These are phyloP conservation scores for Drosophila nannoptera DNA, from an alignment of 1,140 invertebrate species.

Conservation along the genomic window DNA sequence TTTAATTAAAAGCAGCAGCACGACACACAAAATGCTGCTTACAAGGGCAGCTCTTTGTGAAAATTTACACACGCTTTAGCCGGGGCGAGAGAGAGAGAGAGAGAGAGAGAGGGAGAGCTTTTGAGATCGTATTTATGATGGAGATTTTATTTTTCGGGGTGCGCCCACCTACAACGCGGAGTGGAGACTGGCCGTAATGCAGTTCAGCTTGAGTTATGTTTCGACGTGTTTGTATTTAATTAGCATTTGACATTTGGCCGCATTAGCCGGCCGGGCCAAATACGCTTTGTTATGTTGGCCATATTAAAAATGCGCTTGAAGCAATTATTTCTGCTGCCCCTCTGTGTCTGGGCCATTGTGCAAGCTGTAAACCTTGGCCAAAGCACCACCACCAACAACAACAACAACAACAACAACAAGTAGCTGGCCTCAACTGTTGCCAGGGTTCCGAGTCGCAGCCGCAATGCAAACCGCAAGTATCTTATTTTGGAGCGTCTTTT, in stretches of 20 bases:
- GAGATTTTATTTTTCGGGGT: constrained; percentile 1
- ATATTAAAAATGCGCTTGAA: constrained; percentile 74
- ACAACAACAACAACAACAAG: not conserved
- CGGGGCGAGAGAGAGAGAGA: too few relatives aligned
- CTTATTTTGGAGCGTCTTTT: constrained; percentile 56
- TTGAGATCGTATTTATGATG: constrained; percentile 63
- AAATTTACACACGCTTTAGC: constrained; percentile 9
- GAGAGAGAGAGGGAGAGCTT: constrained; percentile 7
- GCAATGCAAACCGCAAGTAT: constrained; percentile 58
- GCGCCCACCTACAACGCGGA: not conserved
- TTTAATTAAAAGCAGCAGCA: constrained; percentile 70
- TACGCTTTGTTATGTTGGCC: constrained; percentile 55
- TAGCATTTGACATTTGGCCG: constrained; percentile 50
- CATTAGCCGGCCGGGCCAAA: constrained; percentile 28
- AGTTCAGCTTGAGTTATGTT: constrained; percentile 62
- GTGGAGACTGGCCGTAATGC: not conserved
- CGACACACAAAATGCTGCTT: constrained; percentile 47
- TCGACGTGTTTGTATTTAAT: constrained; percentile 75
- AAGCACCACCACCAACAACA: constrained; percentile 31
- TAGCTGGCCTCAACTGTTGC: constrained; percentile 47
- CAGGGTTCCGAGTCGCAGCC: constrained; percentile 14
- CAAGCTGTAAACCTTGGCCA: constrained; percentile 43
- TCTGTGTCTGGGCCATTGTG: constrained; percentile 54
- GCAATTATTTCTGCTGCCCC: constrained; percentile 65
- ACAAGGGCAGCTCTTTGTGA: constrained; percentile 48